A percentile compares a stretch with the other conserved stretches of the same genome.
Evolutionary conservation across 1,140 invertebrate species (phyloP).

Genomic region (Bombus superbus): DNA sequence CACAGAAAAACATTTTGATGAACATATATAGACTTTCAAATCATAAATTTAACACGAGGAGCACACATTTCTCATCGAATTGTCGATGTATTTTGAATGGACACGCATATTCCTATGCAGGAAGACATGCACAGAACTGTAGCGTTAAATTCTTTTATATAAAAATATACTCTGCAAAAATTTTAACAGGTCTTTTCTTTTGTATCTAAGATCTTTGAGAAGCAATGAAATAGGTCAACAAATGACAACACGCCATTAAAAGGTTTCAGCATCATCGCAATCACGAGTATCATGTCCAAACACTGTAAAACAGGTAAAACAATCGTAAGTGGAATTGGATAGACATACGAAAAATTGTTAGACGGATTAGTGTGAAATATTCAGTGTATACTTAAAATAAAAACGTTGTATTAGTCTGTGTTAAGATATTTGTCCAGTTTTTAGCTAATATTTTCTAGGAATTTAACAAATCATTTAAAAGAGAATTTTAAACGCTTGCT

Average conservation of each 20-base stretch:
- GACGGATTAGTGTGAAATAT: slow-evolving; percentile 16
- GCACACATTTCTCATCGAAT: slow-evolving; percentile 27
- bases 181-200: slow-evolving; percentile 59
- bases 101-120: slow-evolving; percentile 31
- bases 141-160: slow-evolving; percentile 44
- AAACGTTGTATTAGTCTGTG: background rate
- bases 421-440: slow-evolving; percentile 32
- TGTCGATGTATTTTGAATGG: background rate
- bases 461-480: slow-evolving; percentile 15
- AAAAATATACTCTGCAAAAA: slow-evolving; percentile 61
- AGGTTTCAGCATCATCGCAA: slow-evolving; percentile 66
- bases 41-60: slow-evolving; percentile 26
- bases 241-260: slow-evolving; percentile 56
- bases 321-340: slow-evolving; percentile 26
- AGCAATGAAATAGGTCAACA: slow-evolving; percentile 43
- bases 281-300: slow-evolving; percentile 65
- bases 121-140: slow-evolving; percentile 53
- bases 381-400: background rate
- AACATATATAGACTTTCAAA: slow-evolving; percentile 6
- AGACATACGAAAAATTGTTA: background rate
- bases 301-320: slow-evolving; percentile 55
- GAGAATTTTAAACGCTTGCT: slow-evolving; percentile 41
- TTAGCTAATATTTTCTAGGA: background rate
- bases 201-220: slow-evolving; percentile 46
- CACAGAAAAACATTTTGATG: slow-evolving; percentile 6